Evolutionary conservation across 2,113 vertebrate genomes (phyloP), one percentile per base, ranked within the genome.

Genomic region (Galemys pyrenaicus): DNA sequence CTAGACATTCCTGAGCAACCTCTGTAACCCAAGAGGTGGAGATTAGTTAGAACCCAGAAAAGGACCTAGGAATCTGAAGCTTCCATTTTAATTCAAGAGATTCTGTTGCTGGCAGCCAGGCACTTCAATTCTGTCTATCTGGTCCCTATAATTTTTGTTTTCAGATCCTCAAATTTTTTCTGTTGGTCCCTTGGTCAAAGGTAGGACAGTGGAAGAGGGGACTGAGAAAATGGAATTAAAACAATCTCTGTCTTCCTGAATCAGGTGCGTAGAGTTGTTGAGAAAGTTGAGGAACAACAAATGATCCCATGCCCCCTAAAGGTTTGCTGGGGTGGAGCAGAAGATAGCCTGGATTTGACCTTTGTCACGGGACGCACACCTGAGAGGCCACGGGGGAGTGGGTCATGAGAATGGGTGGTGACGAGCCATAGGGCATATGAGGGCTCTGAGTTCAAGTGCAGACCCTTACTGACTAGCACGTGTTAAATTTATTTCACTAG

Each of bases 11-110:
- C 73, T 56, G 19, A 56, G 73, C 41, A 19, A 9, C 10, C 5
- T 81, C 39, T 75, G 9, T 83, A 56, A 37, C n/a, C 56, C 41
- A 22, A 60, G 65, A 95, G 32, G 32, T 39, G 79, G 65, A 89
- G 32, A 46, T 71, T 77, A 84, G 91, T 71, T 77, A 84, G 91
- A 75, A 92, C 84, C 37, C 39, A 65, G 67, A 75, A 70, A 68
- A 58, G 64, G 35, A 87, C 68, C 62, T 32, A 64, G 37, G 62
- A 62, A 28, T 67, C 39, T 60, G 46, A 67, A 94, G 44, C 22
- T 22, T 51, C 58, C 32, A 51, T 62, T 80, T 90, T 89, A 56
- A 86, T 67, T 26, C 30, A 10, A 4, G 56, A 70, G 85, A 91
- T 41, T 62, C 16, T 46, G 46, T 75, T 91, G 44, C 77, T 94